phyloP scores from a whole-genome alignment of 2,888 invertebrate genomes.

The Candidula unifasciata region DNA sequence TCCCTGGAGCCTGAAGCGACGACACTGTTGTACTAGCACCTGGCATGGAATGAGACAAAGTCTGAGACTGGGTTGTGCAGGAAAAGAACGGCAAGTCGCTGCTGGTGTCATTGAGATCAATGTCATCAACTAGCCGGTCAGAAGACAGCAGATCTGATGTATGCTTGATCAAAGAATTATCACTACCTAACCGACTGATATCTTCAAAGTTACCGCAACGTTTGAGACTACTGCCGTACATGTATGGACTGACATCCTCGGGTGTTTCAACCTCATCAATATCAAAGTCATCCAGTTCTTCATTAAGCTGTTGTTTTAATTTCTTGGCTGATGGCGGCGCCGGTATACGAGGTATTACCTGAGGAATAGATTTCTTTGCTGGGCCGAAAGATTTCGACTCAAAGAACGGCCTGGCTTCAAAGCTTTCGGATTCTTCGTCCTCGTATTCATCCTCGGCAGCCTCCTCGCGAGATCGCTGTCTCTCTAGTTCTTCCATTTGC shows the following conservation, averaged over 20 bases:
- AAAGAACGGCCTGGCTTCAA: constrained; percentile 6
- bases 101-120: constrained; percentile 46
- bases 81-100: constrained; percentile 52
- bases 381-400: constrained; percentile 3
- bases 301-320: constrained; percentile 46
- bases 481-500: constrained; percentile 68
- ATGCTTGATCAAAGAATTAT: constrained; percentile 48
- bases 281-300: constrained; percentile 43
- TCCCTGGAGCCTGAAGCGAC: not conserved
- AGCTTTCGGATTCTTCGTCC: constrained; percentile 40
- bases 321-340: constrained; percentile 47
- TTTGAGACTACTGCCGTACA: constrained; percentile 58
- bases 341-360: constrained; percentile 43
- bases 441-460: constrained; percentile 60
- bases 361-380: not conserved
- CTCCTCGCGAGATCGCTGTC: constrained; percentile 63
- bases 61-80: constrained; percentile 53
- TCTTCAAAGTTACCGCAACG: constrained; percentile 74
- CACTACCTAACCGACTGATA: constrained; percentile 69
- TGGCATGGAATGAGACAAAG: constrained; percentile 34
- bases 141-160: constrained; percentile 30
- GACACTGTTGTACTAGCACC: constrained; percentile 26
- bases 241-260: constrained; percentile 27
- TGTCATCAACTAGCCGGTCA: constrained; percentile 39
- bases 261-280: constrained; percentile 39